A percentile compares a stretch with the other conserved stretches of the same genome.
Conservation (phyloP, 1,140 invertebrate species). For the Musca vetustissima region DNA sequence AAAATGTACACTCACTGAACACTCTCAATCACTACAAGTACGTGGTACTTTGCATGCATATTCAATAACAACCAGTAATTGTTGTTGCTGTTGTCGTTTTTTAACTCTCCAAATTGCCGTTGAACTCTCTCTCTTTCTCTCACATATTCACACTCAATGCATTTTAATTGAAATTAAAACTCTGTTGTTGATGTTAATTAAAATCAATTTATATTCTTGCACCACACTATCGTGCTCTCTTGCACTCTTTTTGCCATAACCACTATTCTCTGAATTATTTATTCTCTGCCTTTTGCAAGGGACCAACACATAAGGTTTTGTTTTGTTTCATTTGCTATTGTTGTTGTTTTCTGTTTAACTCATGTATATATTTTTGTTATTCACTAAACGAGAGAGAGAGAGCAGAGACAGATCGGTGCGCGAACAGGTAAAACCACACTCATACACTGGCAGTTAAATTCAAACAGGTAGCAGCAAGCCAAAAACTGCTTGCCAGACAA, state of each 20-base stretch:
- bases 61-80: not conserved
- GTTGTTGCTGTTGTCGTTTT: not conserved
- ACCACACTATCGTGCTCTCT: not conserved
- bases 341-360: not conserved
- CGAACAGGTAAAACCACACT: constrained; percentile 22
- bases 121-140: not conserved
- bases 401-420: too few relatives aligned
- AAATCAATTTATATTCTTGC: not conserved
- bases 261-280: not conserved
- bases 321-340: too few relatives aligned
- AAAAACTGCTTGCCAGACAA: too few relatives aligned
- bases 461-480: not conserved
- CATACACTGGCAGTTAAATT: constrained; percentile 14
- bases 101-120: not conserved
- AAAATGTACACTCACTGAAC: not conserved
- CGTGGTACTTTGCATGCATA: not conserved
- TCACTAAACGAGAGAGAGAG: too few relatives aligned
- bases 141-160: not conserved
- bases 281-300: not conserved
- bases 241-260: too few relatives aligned
- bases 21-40: too few relatives aligned
- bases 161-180: not conserved
- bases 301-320: too few relatives aligned
- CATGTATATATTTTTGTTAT: not conserved
- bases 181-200: not conserved